Evolutionary conservation across 2,888 invertebrate genomes (phyloP).

Genomic region (Tinea trinotella): DNA sequence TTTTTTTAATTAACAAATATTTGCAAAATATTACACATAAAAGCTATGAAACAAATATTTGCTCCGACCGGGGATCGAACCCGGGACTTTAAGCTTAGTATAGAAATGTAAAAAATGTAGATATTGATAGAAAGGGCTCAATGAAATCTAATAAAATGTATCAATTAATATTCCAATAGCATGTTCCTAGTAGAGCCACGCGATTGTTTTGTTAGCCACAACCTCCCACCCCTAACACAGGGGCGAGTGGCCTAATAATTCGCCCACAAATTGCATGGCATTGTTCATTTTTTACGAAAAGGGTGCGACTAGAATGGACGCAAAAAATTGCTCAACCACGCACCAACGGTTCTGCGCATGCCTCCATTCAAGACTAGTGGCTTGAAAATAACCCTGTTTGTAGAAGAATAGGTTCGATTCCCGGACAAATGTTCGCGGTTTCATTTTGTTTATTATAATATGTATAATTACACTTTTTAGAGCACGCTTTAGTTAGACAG

Average conservation of each 20-base stretch:
- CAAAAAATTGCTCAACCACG: constrained; percentile 38
- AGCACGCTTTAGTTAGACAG: no score
- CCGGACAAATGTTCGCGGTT: constrained; percentile 1
- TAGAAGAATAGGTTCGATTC: constrained; percentile 4
- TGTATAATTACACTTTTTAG: no score
- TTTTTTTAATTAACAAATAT: no score
- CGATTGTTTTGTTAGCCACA: constrained; percentile 6
- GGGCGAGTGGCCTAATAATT: constrained; percentile 52
- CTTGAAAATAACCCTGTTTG: constrained; percentile 35
- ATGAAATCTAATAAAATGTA: no score
- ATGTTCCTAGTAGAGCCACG: neutral
- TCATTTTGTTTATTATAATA: neutral
- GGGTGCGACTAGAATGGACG: constrained; percentile 33
- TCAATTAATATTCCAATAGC: no score
- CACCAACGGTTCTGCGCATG: constrained; percentile 39
- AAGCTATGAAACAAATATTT: no score
- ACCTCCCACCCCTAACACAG: constrained; percentile 49
- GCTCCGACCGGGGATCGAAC: no score
- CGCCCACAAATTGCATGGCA: constrained; percentile 70
- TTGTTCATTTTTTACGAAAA: constrained; percentile 69
- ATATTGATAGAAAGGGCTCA: no score
- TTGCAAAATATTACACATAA: no score
- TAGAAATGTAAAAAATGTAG: no score
- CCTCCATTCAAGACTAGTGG: constrained; percentile 51
- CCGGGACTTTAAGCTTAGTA: no score